phyloP scores from a whole-genome alignment of 1,140 invertebrate species.

The Drosophila saltans region DNA sequence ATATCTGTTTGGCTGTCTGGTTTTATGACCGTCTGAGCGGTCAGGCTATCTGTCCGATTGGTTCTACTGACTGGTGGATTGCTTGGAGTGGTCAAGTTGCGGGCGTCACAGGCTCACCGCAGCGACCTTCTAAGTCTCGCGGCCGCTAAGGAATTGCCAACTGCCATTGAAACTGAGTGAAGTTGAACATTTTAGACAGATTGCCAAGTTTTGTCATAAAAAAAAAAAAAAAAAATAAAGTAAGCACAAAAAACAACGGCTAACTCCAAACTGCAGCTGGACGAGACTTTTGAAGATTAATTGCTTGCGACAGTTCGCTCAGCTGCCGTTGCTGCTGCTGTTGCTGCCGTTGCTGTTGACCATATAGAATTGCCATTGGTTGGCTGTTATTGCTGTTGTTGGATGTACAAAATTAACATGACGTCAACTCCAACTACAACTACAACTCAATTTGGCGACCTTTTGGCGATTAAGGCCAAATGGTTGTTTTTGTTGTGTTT shows the following conservation, averaged over 20 bases:
- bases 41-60: background rate
- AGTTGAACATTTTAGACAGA: conserved; percentile 77
- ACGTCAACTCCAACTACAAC: conserved; percentile 55
- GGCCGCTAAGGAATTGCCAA: conserved; percentile 60
- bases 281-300: conserved; percentile 76
- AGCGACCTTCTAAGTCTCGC: conserved; percentile 63
- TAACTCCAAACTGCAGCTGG: conserved; percentile 45
- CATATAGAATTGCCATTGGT: conserved; percentile 68
- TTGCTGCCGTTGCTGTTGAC: conserved; percentile 45
- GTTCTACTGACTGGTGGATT: conserved; percentile 1
- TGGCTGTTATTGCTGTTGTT: conserved; percentile 28
- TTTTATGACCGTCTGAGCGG: too few species aligned
- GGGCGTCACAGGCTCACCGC: conserved; percentile 40
- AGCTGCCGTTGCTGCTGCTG: conserved; percentile 26
- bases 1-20: too few species aligned
- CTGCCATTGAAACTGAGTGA: conserved; percentile 74
- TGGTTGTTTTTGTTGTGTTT: conserved; percentile 20
- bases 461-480: conserved; percentile 60
- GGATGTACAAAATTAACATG: conserved; percentile 49
- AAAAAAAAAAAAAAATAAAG: conserved; percentile 31
- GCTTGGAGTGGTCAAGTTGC: conserved; percentile 44
- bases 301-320: conserved; percentile 76
- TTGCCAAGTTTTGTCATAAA: conserved; percentile 76
- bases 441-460: conserved; percentile 66
- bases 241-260: conserved; percentile 39